Conservation (phyloP, 2,113 vertebrate genomes). For the Gasterosteus nipponicus region DNA sequence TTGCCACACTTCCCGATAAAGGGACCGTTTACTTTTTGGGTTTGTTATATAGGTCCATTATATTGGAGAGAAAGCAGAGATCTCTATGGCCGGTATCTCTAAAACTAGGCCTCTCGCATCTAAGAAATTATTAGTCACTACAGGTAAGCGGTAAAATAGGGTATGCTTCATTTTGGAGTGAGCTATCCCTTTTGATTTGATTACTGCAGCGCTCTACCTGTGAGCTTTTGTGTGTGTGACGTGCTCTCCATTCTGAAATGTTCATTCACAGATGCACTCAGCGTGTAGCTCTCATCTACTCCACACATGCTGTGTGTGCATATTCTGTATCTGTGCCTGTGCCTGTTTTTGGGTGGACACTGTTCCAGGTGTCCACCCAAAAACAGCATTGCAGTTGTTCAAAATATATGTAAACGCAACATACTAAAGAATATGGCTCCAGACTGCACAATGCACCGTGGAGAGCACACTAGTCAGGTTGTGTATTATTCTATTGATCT, state of each 20-base stretch:
- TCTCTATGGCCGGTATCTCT: no score
- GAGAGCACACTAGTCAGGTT: constrained; percentile 44
- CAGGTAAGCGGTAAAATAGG: background rate
- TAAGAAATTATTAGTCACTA: background rate
- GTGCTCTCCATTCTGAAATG: constrained; percentile 35
- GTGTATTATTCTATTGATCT: constrained; percentile 58
- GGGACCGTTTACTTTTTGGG: background rate
- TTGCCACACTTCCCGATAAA: background rate
- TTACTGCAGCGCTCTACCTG: constrained; percentile 16
- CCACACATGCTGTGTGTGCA: background rate
- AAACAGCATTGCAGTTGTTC: constrained; percentile 27
- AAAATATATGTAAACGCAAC: constrained; percentile 17
- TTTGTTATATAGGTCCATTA: background rate
- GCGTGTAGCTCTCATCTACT: constrained; percentile 23
- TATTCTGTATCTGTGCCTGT: background rate
- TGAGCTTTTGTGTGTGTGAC: constrained; percentile 31
- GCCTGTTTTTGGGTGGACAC: no score
- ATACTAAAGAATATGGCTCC: constrained; percentile 17
- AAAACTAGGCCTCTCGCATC: background rate
- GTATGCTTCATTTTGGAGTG: background rate
- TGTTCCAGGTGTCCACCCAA: constrained; percentile 3
- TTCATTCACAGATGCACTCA: constrained; percentile 39
- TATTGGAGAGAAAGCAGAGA: background rate
- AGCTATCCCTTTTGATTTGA: constrained; percentile 3
- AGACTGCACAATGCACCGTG: constrained; percentile 27